Conservation (phyloP, 2,797 vertebrate species). For the Simalia tracyae region DNA sequence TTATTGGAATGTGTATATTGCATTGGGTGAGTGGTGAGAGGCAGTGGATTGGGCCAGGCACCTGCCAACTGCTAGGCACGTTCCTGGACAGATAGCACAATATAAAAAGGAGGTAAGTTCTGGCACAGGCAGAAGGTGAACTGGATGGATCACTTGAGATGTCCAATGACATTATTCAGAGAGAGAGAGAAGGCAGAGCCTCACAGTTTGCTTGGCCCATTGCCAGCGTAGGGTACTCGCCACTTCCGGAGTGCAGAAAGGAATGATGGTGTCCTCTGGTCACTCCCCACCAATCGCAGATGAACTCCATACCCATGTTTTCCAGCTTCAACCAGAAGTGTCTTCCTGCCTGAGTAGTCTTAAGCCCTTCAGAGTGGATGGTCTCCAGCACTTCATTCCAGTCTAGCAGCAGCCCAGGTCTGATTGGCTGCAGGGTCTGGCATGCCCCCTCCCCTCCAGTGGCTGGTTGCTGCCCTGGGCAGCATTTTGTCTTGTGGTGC, state of each 20-base stretch:
- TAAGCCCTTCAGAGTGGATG: background rate
- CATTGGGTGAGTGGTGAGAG: conserved; percentile 58
- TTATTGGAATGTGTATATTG: conserved; percentile 79
- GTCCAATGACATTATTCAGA: conserved; percentile 16
- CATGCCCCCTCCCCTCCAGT: background rate
- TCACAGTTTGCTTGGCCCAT: background rate
- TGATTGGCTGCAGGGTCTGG: background rate
- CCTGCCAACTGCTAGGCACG: conserved; percentile 16
- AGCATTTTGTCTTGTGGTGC: background rate
- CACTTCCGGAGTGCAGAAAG: background rate
- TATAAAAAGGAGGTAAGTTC: conserved; percentile 16
- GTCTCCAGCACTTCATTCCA: background rate
- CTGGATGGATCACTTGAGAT: rapidly evolving
- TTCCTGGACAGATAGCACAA: background rate
- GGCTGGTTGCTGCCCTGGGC: background rate
- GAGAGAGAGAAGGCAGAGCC: background rate
- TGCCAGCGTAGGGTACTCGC: background rate
- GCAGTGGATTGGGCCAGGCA: background rate
- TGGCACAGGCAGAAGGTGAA: background rate
- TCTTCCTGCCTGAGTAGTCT: background rate
- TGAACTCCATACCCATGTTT: background rate
- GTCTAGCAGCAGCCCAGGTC: background rate
- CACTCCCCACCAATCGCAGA: background rate
- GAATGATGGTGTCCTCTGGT: background rate
- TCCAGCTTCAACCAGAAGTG: background rate